phyloP scores from a whole-genome alignment of 2,888 invertebrate species.

The Drosophila picticornis region DNA sequence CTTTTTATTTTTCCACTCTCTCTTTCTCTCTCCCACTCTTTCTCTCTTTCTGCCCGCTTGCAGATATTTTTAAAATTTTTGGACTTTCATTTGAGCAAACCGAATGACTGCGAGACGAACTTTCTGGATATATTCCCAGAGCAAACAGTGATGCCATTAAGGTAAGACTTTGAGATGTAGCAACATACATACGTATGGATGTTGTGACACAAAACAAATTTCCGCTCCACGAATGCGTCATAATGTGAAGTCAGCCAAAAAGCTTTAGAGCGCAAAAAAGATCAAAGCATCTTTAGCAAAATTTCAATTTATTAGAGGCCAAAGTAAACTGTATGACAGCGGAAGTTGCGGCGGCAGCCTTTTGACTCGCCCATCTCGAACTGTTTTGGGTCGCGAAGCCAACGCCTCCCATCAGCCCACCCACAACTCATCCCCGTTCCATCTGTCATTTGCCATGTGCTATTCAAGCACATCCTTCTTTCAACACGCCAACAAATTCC shows the following conservation, averaged over 20 bases:
- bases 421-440: not conserved
- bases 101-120: constrained; percentile 92
- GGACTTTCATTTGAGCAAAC: constrained; percentile 88
- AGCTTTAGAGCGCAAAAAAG: constrained; percentile 45
- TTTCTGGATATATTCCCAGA: constrained; percentile 91
- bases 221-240: constrained; percentile 60
- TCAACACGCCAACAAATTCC: constrained; percentile 56
- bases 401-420: not conserved
- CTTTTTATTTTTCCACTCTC: not conserved
- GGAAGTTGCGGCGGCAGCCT: constrained; percentile 63
- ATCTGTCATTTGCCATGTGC: constrained; percentile 34
- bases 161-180: constrained; percentile 78
- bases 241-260: constrained; percentile 53
- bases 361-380: constrained; percentile 55
- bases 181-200: constrained; percentile 12
- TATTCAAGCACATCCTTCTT: constrained; percentile 56
- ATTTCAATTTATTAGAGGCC: constrained; percentile 76
- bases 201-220: constrained; percentile 64
- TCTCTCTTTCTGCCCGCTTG: constrained; percentile 5
- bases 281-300: constrained; percentile 62
- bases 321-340: constrained; percentile 69
- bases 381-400: constrained; percentile 44
- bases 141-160: constrained; percentile 87
- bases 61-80: constrained; percentile 90
- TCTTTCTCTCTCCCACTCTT: not conserved